Evolutionary conservation across 2,888 invertebrate species (phyloP), one percentile per base, ranked within the genome.

Genomic region (Schizotus pectinicornis): DNA sequence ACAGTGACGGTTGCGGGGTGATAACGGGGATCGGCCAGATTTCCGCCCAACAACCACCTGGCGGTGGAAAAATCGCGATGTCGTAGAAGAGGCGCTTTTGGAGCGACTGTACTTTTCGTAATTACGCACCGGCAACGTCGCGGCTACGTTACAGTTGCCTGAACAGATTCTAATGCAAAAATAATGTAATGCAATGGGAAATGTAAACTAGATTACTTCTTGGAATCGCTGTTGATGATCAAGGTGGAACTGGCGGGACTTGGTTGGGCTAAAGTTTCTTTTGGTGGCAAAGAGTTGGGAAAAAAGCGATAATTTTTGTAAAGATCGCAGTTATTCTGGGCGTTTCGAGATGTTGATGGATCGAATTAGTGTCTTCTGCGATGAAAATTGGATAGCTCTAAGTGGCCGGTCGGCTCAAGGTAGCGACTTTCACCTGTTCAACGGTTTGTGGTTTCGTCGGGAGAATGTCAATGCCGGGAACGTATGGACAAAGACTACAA

Each of bases 111-210:
- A 22, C 22, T 5, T 22, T 22, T 5, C 22, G 22, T 5, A 22
- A 22, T 22, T 22, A 22, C 13, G n/a, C 35, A 47, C 13, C 48
- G 57, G 48, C 57, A 57, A 57, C 56, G 36, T 37, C 50, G 56
- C 56, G 33, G 11, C n/a, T 14, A 30, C 35, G 48, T 56, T 47
- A 56, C 49, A 56, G 49, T 56, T 50, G 49, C 56, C 30, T 56
- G 56, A 42, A 56, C 56, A 57, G 51, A 57, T 57, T 57, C 49
- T 57, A 57, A 51, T 43, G 50, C 43, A 49, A 45, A 56, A 56
- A 49, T 51, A 57, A 52, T 57, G 56, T 50, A 42, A 48, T 52
- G 57, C 52, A 52, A 48, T 42, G 47, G 46, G 52, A 57, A 52
- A 57, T 52, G 34, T 43, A 42, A 57, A 52, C 52, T 48, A 57